These are phyloP conservation scores for Drosophila borealis DNA, from an alignment of 2,888 invertebrate species.

Conservation along the genomic window DNA sequence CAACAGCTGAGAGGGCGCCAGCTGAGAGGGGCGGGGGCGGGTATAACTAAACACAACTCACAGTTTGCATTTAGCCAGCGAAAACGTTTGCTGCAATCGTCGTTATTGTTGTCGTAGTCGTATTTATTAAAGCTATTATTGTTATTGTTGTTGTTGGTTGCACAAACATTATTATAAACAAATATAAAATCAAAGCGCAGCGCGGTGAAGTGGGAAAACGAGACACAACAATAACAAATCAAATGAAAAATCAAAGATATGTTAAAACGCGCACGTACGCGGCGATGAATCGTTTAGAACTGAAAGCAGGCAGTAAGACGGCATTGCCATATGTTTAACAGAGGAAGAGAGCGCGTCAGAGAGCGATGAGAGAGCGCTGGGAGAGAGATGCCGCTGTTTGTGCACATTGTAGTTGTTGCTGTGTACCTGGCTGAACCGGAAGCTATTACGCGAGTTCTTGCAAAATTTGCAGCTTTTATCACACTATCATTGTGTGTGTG, in stretches of 20 bases:
- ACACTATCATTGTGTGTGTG: conserved; percentile 13
- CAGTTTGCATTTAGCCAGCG: conserved; percentile 56
- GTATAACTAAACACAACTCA: conserved; percentile 41
- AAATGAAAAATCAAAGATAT: conserved; percentile 35
- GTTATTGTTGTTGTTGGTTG: conserved; percentile 41
- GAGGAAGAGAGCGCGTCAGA: conserved; percentile 8
- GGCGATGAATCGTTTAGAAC: conserved; percentile 65
- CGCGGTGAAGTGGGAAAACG: conserved; percentile 13
- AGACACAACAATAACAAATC: conserved; percentile 34
- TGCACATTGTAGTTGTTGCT: conserved; percentile 28
- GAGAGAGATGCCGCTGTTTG: conserved; percentile 14
- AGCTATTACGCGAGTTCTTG: conserved; percentile 62
- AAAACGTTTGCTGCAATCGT: conserved; percentile 53
- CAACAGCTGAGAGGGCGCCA: conserved; percentile 8
- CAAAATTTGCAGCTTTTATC: conserved; percentile 49
- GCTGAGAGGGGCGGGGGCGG: conserved; percentile 3
- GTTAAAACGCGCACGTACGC: conserved; percentile 63
- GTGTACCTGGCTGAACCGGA: conserved; percentile 53
- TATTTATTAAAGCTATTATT: conserved; percentile 25
- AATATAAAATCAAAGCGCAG: conserved; percentile 45
- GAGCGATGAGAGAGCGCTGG: conserved; percentile 7
- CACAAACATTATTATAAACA: conserved; percentile 71
- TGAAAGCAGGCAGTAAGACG: conserved; percentile 39
- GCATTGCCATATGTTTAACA: conserved; percentile 16
- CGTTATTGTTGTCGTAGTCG: conserved; percentile 36